These are phyloP conservation scores for Leucoptera coffeella DNA, from an alignment of 2,888 invertebrate species.

Conservation along the genomic window DNA sequence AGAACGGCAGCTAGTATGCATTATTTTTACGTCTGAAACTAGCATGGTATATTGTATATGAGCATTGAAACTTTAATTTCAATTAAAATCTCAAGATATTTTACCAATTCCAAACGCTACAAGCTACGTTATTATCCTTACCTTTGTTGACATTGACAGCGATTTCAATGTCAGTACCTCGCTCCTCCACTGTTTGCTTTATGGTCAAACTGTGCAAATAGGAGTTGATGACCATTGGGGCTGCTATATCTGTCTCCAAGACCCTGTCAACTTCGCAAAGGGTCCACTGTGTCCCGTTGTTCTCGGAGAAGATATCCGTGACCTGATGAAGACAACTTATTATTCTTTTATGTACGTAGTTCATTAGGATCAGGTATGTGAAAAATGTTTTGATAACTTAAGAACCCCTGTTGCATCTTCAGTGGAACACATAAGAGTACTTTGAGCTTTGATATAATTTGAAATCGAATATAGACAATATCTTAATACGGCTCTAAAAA, in stretches of 20 bases:
- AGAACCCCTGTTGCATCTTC: no score
- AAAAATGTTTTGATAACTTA: background rate
- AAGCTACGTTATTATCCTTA: constrained; percentile 9
- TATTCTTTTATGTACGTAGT: no score
- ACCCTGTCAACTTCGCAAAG: constrained; percentile 46
- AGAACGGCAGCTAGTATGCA: no score
- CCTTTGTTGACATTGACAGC: constrained; percentile 55
- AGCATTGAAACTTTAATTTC: background rate
- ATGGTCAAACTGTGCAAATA: constrained; percentile 61
- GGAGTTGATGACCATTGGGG: constrained; percentile 56
- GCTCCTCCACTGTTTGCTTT: constrained; percentile 35
- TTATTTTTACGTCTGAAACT: no score
- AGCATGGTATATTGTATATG: no score
- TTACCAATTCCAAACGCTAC: background rate
- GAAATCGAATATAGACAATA: no score
- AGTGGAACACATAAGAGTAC: no score
- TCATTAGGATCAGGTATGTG: no score
- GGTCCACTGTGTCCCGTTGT: constrained; percentile 64
- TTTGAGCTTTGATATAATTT: no score
- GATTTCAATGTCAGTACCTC: constrained; percentile 54
- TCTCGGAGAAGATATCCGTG: constrained; percentile 64
- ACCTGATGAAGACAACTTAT: constrained; percentile 20
- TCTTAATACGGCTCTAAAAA: no score
- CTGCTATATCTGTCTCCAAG: constrained; percentile 14
- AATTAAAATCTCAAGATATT: background rate